Conservation (phyloP, 2,113 vertebrate species). For the Cariama cristata region DNA sequence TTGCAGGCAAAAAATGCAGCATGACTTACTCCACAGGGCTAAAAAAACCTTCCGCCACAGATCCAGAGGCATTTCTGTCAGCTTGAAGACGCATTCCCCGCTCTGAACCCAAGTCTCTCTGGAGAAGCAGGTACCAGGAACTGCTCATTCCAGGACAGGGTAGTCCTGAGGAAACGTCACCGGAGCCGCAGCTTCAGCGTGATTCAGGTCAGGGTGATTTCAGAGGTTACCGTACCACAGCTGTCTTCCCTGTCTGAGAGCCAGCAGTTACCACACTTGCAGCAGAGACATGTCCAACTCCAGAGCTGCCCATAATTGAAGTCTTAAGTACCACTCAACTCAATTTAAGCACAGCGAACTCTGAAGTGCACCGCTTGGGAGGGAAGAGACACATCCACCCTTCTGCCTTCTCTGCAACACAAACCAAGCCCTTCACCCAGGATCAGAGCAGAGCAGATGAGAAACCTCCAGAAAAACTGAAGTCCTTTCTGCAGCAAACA, state of each 20-base stretch:
- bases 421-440: neutral
- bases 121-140: slow-evolving; percentile 27
- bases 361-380: neutral
- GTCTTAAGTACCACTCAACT: neutral
- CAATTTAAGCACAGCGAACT: neutral
- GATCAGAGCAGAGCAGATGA: neutral
- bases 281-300: neutral
- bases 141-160: slow-evolving; percentile 41
- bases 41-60: neutral
- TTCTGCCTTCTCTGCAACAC: neutral
- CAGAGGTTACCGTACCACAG: neutral
- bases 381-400: neutral
- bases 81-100: neutral
- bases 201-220: slow-evolving; percentile 43
- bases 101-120: neutral
- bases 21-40: neutral
- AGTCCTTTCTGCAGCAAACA: neutral
- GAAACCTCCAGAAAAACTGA: neutral
- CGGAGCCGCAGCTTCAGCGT: neutral
- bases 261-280: neutral
- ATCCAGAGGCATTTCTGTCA: neutral
- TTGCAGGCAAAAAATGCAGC: neutral
- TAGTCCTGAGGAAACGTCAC: neutral
- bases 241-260: neutral
- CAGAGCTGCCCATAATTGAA: slow-evolving; percentile 41